Evolutionary conservation across 1,140 invertebrate species (phyloP).

Genomic region (Ceratosolen fusciceps): DNA sequence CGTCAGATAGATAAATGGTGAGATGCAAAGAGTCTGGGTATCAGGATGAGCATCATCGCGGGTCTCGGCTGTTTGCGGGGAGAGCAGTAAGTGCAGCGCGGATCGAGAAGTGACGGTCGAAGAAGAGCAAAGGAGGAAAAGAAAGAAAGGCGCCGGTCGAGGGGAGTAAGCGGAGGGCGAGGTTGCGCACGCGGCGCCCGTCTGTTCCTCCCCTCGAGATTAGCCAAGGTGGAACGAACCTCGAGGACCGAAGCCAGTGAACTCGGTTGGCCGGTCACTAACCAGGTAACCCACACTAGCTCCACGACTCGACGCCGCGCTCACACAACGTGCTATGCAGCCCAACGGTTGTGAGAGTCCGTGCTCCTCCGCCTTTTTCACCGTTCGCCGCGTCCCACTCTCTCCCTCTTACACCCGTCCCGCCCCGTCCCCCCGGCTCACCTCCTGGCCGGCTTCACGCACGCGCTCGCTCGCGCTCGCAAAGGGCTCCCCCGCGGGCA

Average conservation of each 20-base stretch:
- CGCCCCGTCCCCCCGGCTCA: neutral
- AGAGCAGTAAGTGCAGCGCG: neutral
- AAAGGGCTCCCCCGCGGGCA: constrained; percentile 34
- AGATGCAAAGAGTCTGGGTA: neutral
- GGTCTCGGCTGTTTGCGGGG: neutral
- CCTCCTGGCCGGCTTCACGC: neutral
- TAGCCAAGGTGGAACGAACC: constrained; percentile 66
- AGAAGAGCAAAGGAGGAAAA: constrained; percentile 32
- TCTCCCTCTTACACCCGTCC: neutral
- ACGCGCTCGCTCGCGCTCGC: neutral
- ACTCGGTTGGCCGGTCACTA: constrained; percentile 73
- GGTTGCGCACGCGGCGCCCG: constrained; percentile 35
- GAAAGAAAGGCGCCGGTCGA: constrained; percentile 43
- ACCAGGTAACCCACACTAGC: constrained; percentile 73
- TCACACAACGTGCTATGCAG: constrained; percentile 62
- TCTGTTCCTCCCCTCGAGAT: constrained; percentile 60
- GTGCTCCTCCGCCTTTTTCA: constrained; percentile 65
- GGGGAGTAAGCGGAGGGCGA: neutral
- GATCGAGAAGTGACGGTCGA: neutral
- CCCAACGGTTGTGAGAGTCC: constrained; percentile 56
- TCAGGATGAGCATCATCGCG: too few species aligned
- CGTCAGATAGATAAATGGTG: neutral
- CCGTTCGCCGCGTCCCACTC: constrained; percentile 57
- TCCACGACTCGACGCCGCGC: constrained; percentile 33
- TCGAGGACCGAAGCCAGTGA: constrained; percentile 70